phyloP scores from a whole-genome alignment of 2,888 invertebrate species.

The Caenorhabditis panamensis region DNA sequence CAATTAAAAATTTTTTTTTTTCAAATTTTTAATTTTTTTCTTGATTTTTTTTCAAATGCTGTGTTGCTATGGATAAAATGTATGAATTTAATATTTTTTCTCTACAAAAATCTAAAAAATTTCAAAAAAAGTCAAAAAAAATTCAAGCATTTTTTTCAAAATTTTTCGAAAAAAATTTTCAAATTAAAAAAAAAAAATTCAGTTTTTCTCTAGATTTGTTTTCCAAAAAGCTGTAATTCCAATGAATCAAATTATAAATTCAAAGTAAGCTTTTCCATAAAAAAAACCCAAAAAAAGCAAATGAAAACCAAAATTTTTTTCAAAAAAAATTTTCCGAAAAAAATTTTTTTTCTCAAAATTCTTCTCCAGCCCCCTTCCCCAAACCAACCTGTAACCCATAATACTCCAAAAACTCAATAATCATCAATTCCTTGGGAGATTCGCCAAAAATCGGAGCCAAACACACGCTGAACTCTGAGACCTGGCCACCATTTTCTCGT shows the following conservation, averaged over 20 bases:
- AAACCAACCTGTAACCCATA: constrained; percentile 60
- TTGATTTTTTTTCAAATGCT: background rate
- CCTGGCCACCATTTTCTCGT: background rate
- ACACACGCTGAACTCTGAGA: constrained; percentile 60
- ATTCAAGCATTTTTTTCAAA: too few species aligned
- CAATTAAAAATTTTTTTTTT: background rate
- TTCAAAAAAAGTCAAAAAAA: background rate
- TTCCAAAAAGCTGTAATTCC: too few species aligned
- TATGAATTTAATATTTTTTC: too few species aligned
- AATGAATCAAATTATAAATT: too few species aligned
- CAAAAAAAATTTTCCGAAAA: background rate
- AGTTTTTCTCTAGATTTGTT: too few species aligned
- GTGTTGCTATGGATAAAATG: too few species aligned
- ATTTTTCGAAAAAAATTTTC: too few species aligned
- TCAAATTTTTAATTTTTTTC: background rate
- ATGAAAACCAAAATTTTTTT: too few species aligned
- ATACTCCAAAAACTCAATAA: constrained; percentile 66
- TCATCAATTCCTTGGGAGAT: constrained; percentile 59
- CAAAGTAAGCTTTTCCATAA: too few species aligned
- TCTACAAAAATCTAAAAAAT: background rate
- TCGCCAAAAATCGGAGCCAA: constrained; percentile 66
- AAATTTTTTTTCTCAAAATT: background rate
- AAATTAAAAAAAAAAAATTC: too few species aligned
- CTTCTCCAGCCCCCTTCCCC: background rate
- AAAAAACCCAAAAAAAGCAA: too few species aligned